Evolutionary conservation across 2,888 invertebrate species (phyloP).

Genomic region (Sialis lutaria): DNA sequence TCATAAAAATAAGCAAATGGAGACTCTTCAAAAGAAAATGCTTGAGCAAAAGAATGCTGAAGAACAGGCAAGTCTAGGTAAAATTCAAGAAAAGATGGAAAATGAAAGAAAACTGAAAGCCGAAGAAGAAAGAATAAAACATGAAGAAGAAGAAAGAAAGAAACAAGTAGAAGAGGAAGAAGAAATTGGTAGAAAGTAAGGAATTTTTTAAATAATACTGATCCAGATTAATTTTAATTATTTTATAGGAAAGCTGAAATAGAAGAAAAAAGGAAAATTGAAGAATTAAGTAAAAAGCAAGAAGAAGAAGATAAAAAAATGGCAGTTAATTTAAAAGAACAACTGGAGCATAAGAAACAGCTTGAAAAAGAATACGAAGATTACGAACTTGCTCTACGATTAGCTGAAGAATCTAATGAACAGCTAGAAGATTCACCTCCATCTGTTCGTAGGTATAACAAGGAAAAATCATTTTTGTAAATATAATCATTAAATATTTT

Average conservation of each 20-base stretch:
- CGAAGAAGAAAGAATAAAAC: slow-evolving; percentile 51
- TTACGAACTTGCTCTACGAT: slow-evolving; percentile 78
- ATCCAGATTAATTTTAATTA: not conserved
- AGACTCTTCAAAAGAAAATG: slow-evolving; percentile 49
- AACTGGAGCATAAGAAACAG: slow-evolving; percentile 55
- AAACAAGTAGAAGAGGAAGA: too few species aligned
- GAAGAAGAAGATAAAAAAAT: slow-evolving; percentile 65
- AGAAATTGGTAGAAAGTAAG: slow-evolving; percentile 54
- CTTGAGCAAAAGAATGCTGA: slow-evolving; percentile 62
- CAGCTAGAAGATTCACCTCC: slow-evolving; percentile 71
- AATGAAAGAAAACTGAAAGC: slow-evolving; percentile 61
- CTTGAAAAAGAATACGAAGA: slow-evolving; percentile 89
- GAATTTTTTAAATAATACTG: slow-evolving; percentile 8
- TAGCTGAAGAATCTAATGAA: slow-evolving; percentile 80
- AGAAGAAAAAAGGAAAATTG: slow-evolving; percentile 45
- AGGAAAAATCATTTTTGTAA: too few species aligned
- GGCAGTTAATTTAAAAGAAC: slow-evolving; percentile 44
- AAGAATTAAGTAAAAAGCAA: slow-evolving; percentile 66
- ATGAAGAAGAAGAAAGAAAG: slow-evolving; percentile 67
- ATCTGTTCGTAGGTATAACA: slow-evolving; percentile 50
- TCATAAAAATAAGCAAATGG: slow-evolving; percentile 52
- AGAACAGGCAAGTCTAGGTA: slow-evolving; percentile 69
- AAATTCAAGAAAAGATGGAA: slow-evolving; percentile 79
- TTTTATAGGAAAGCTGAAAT: too few species aligned
- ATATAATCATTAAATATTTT: too few species aligned